Base-by-base conservation (phyloP, 2,113 vertebrate genomes). In the Lepus americanus region DNA sequence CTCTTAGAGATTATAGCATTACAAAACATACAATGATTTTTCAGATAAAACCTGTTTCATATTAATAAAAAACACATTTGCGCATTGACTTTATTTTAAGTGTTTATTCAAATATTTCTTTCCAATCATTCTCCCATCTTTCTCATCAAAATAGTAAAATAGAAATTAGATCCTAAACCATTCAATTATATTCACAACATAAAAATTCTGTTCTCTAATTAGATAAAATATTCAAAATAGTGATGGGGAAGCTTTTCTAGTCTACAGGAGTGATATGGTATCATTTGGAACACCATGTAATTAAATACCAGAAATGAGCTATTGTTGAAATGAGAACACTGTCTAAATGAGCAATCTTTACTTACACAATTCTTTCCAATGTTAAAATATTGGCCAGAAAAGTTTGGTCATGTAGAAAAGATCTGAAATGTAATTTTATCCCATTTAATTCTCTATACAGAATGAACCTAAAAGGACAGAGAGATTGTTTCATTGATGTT, bases 241-340 rank as follows among this genome's bases (percentile, higher is more conserved):
- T 82, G n/a, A 97, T 77, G 51, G 36, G 17, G 77, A 96, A 96
- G 87, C 61, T 4, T 94, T 94, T 39, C 20, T 94, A 49, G 80
- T 97, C 92, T 96, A 51, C 74, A 96, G 81, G 87, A 96, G 94
- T 94, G 90, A 97, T 92, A 96, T 6, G 90, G 53, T 98, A 97
- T 97, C 90, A 96, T 97, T 97, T 95, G 96, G 59, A 98, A 97
- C 89, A 98, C 97, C 94, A 70, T 94, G 95, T 96, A 98, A 98
- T 98, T 98, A 98, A 98, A 97, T 98, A 97, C 22, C 73, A 96
- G 95, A 96, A 97, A 93, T 91, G 89, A 93, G 20, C 49, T 91
- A 92, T 92, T 96, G 49, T 92, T 96, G 69, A 96, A 95, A 97
- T 0, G 11, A 97, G 90, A 90, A 96, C 70, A 94, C 53, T 97